Percentiles rank a stretch among this genome's conserved stretches.
Conservation (phyloP, 1,140 invertebrate species). For the Macrobrachium rosenbergii region DNA sequence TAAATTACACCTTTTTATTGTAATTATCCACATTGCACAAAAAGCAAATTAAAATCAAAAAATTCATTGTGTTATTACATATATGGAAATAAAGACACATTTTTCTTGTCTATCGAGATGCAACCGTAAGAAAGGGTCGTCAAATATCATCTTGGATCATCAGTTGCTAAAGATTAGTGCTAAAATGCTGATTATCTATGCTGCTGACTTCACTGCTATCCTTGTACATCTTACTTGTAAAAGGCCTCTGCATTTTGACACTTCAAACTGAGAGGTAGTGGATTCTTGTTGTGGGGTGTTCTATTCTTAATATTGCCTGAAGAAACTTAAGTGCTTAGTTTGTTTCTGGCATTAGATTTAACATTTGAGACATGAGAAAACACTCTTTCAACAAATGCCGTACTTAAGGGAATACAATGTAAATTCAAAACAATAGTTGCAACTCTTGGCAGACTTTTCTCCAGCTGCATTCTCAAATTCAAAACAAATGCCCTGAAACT, state of each 20-base stretch:
- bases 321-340: not conserved
- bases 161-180: too few species aligned
- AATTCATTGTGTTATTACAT: not conserved
- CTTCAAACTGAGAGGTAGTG: not conserved
- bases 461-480: conserved; percentile 18
- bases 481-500: conserved; percentile 27
- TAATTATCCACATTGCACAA: too few species aligned
- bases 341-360: conserved; percentile 3
- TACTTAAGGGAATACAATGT: not conserved
- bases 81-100: not conserved
- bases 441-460: conserved; percentile 23
- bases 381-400: not conserved
- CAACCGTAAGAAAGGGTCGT: not conserved
- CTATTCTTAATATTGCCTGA: not conserved
- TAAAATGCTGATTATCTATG: too few species aligned
- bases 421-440: conserved; percentile 18
- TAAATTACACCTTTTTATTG: too few species aligned
- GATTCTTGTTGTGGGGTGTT: not conserved
- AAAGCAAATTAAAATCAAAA: too few species aligned
- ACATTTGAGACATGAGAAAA: conserved; percentile 7
- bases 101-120: not conserved
- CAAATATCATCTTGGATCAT: too few species aligned
- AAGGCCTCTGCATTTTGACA: not conserved
- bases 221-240: not conserved
- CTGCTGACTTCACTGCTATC: too few species aligned